phyloP scores from a whole-genome alignment of 2,888 invertebrate genomes.

The Ormyrus thymus region DNA sequence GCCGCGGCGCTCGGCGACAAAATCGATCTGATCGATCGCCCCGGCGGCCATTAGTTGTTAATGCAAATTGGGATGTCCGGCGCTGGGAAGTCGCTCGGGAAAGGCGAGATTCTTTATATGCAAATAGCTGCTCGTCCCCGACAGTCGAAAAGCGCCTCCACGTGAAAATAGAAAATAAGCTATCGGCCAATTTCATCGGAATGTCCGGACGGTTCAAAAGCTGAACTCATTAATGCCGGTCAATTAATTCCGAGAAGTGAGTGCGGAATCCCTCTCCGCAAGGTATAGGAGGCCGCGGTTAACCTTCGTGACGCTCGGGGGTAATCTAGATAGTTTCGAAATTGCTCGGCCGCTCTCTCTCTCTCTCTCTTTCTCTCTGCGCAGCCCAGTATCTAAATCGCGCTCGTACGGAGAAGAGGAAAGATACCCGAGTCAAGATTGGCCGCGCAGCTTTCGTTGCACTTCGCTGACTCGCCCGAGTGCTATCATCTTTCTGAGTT shows the following conservation, averaged over 20 bases:
- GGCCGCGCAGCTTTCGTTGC: slow-evolving; percentile 16
- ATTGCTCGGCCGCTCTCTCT: neutral
- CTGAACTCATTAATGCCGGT: slow-evolving; percentile 37
- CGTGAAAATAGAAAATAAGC: slow-evolving; percentile 10
- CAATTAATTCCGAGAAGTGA: slow-evolving; percentile 15
- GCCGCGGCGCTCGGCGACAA: neutral
- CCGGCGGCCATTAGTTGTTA: slow-evolving; percentile 15
- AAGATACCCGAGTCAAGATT: neutral
- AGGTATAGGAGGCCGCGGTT: neutral
- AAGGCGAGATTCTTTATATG: too few species aligned
- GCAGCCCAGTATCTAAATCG: neutral
- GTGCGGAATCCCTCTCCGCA: neutral
- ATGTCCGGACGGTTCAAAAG: slow-evolving; percentile 5
- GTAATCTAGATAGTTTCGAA: slow-evolving; percentile 41
- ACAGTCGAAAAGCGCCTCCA: neutral
- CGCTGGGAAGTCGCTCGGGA: too few species aligned
- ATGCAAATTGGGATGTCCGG: too few species aligned
- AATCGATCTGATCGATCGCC: neutral
- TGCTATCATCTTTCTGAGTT: neutral
- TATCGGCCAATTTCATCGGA: neutral
- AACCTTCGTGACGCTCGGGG: slow-evolving; percentile 17
- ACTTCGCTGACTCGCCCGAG: slow-evolving; percentile 5
- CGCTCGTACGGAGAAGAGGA: neutral
- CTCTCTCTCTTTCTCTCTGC: neutral
- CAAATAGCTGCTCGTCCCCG: too few species aligned